Evolutionary conservation across 2,888 invertebrate species (phyloP).

Genomic region (Kryphioiulus occultus): DNA sequence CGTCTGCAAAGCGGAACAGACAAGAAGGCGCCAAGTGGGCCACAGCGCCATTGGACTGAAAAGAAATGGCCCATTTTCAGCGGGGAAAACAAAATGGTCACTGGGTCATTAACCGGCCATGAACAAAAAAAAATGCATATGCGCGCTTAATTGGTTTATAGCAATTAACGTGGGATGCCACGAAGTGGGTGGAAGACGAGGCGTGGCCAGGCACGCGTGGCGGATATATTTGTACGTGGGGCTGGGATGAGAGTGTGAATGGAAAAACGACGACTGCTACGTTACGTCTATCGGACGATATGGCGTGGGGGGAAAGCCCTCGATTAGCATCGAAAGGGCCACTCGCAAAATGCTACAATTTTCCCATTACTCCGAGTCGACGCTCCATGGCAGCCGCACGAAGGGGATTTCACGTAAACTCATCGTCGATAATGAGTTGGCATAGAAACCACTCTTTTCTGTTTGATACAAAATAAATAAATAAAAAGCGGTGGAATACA

Average conservation of each 20-base stretch:
- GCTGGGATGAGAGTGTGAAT: not conserved
- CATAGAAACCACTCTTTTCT: slow-evolving; percentile 25
- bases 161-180: slow-evolving; percentile 16
- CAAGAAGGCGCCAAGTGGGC: slow-evolving; percentile 42
- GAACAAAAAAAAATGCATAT: slow-evolving; percentile 39
- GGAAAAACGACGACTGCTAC: not conserved
- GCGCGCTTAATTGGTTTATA: slow-evolving; percentile 35
- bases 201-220: slow-evolving; percentile 20
- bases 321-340: not conserved
- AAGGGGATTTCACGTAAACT: not conserved
- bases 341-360: not conserved
- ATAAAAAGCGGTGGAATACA: not conserved
- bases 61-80: slow-evolving; percentile 39
- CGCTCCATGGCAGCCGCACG: not conserved
- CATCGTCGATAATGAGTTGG: slow-evolving; percentile 31
- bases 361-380: not conserved
- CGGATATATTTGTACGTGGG: not conserved
- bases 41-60: slow-evolving; percentile 41
- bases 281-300: not conserved
- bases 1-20: not conserved
- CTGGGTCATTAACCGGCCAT: slow-evolving; percentile 46
- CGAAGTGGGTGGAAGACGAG: not conserved
- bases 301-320: not conserved
- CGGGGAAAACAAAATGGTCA: slow-evolving; percentile 43
- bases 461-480: slow-evolving; percentile 26